A percentile compares a stretch with the other conserved stretches of the same genome.
Conservation (phyloP, 2,797 vertebrate species). For the Phataginus tricuspis region DNA sequence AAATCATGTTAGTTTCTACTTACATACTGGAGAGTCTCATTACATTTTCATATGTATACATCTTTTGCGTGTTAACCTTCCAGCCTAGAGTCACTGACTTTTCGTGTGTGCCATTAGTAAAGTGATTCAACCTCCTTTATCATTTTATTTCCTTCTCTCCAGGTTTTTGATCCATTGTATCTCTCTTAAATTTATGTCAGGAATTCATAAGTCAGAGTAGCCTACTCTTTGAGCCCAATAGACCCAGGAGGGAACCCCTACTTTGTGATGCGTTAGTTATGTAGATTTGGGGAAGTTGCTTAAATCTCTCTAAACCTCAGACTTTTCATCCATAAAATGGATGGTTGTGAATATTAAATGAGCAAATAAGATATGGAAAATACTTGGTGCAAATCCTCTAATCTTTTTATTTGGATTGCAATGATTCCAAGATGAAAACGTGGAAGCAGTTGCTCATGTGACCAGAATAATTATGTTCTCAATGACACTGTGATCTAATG, state of each 20-base stretch:
- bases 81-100: not conserved
- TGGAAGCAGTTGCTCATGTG: not conserved
- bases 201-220: not conserved
- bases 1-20: not conserved
- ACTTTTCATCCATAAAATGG: not conserved
- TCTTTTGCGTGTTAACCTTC: not conserved
- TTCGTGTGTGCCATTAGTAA: not conserved
- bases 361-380: not conserved
- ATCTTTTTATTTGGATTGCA: not conserved
- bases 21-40: not conserved
- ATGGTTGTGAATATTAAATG: slow-evolving; percentile 25
- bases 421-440: not conserved
- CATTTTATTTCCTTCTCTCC: not conserved
- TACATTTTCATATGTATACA: not conserved
- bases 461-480: not conserved
- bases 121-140: not conserved
- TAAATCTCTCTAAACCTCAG: not conserved
- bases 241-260: not conserved
- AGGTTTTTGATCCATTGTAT: not conserved
- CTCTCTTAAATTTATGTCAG: not conserved
- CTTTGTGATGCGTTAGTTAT: not conserved
- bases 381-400: not conserved
- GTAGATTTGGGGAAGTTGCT: not conserved
- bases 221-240: not conserved
- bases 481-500: not conserved